phyloP scores from a whole-genome alignment of 1,140 invertebrate species.

The Drosophila arizonae region DNA sequence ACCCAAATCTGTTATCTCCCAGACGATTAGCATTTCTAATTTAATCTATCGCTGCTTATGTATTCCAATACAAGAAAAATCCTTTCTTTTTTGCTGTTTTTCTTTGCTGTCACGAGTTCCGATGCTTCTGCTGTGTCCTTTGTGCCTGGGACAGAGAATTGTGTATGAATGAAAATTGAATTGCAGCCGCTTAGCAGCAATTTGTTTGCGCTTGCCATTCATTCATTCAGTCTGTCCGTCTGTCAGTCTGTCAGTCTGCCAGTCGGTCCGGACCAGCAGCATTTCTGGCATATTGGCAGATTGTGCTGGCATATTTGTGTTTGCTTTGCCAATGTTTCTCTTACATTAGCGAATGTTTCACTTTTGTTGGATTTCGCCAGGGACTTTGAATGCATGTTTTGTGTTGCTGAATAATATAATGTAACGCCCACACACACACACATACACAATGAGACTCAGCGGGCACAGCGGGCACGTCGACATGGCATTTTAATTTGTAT shows the following conservation, averaged over 20 bases:
- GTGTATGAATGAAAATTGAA: conserved; percentile 36
- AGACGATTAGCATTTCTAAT: too few species aligned
- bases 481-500: conserved; percentile 49
- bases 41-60: too few species aligned
- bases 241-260: neutral
- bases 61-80: too few species aligned
- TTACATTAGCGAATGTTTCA: neutral
- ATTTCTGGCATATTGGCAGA: conserved; percentile 22
- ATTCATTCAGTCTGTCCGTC: conserved; percentile 5
- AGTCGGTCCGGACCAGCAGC: neutral
- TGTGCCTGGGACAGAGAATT: neutral
- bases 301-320: conserved; percentile 15
- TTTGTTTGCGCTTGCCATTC: conserved; percentile 27
- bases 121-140: neutral
- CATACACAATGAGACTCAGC: neutral
- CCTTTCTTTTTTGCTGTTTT: neutral
- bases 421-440: conserved; percentile 11
- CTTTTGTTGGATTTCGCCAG: conserved; percentile 9
- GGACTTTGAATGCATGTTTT: conserved; percentile 44
- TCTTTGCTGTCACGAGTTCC: neutral
- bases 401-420: conserved; percentile 18
- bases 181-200: conserved; percentile 41
- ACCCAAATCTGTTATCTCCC: too few species aligned
- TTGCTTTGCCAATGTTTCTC: conserved; percentile 14
- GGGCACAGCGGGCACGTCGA: conserved; percentile 10